A percentile compares a stretch with the other conserved stretches of the same genome.
phyloP scores from a whole-genome alignment of 2,113 vertebrate genomes.

The Phalacrocorax carbo region DNA sequence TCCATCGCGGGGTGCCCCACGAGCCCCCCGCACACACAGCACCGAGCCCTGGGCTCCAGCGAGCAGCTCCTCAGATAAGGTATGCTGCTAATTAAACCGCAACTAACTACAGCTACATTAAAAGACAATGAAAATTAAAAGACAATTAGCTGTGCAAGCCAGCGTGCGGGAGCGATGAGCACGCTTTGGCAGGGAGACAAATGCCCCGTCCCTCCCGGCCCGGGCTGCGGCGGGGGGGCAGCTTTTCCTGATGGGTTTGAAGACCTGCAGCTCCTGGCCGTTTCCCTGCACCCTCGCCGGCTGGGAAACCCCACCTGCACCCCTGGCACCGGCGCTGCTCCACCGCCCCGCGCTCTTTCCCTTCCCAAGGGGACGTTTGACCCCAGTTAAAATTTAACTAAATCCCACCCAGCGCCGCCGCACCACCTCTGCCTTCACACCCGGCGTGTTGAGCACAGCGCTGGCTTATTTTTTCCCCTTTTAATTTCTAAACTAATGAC shows the following conservation, averaged over 20 bases:
- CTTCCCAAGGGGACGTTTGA: rapidly evolving
- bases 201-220: not conserved
- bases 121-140: conserved; percentile 72
- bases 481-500: conserved; percentile 26
- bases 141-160: conserved; percentile 70
- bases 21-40: rapidly evolving
- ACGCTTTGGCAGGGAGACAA: conserved; percentile 34
- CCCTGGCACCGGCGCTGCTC: not conserved
- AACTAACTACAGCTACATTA: conserved; percentile 45
- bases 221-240: no score
- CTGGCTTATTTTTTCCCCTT: not conserved
- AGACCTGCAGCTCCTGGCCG: not conserved
- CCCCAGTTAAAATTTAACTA: not conserved
- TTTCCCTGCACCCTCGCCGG: rapidly evolving
- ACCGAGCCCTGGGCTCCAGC: rapidly evolving
- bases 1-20: rapidly evolving
- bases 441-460: not conserved
- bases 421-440: not conserved
- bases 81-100: conserved; percentile 65
- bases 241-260: not conserved
- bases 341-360: not conserved
- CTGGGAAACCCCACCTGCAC: not conserved
- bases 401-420: not conserved
- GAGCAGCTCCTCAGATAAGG: not conserved
- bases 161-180: conserved; percentile 45